Evolutionary conservation across 2,797 vertebrate genomes (phyloP), one percentile per base, ranked within the genome.

Genomic region (Scomberomorus guttatus): DNA sequence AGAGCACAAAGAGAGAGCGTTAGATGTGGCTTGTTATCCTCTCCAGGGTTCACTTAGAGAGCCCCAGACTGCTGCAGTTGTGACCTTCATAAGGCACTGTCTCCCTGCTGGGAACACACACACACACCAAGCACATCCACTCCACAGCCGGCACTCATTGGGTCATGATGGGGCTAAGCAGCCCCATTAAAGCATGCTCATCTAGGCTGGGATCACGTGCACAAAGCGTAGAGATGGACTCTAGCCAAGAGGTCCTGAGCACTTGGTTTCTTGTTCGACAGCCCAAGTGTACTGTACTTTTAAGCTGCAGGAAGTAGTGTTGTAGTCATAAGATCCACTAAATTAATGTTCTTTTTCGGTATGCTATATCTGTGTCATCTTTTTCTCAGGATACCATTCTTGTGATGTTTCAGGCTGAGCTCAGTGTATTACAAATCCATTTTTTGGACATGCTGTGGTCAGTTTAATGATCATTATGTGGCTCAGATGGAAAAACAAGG

Each of bases 81-180:
- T 95, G 94, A 96, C 95, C 95, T 95, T 95, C 94, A 93, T 92
- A 91, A 94, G 94, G 93, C 93, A 93, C 84, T 67, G 83, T 92
- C 89, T 95, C 92, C 95, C 95, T 93, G 90, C 94, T 94, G 95
- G 93, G 94, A 95, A 92, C 92, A 92, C 82, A 83, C 82, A 85
- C 83, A 87, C 87, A 83, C 84, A 72, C 52, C 83, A 88, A 91
- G 92, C 90, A 95, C 93, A 93, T 94, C 93, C 92, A 92, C 90
- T 92, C 93, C 93, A 94, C 92, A 93, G 92, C 89, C 93, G 75
- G 90, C 93, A 89, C 93, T 95, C 93, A 96, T 95, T 94, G 94
- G 94, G 94, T 95, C 94, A 95, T 95, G 92, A 95, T 94, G 92
- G 93, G 94, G 94, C 95, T 96, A 95, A 96, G 95, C 93, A 95